Evolutionary conservation across 53 echinoderm and acorn worm genomes (phyloP).

Genomic region (Antedon mediterranea): DNA sequence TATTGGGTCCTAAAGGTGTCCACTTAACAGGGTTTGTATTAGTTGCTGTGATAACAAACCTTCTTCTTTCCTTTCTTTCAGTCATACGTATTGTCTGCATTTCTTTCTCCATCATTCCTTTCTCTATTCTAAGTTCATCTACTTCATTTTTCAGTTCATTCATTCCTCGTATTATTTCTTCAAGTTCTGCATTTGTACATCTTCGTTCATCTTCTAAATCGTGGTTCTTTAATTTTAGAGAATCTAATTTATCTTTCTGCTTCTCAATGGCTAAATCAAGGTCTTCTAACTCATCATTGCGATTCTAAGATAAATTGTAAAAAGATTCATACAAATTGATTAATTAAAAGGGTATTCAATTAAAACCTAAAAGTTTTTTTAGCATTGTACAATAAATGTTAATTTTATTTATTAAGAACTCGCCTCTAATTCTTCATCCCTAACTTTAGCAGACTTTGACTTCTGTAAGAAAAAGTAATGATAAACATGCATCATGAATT

Average conservation of each 20-base stretch:
- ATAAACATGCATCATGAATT: no score
- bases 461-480: neutral
- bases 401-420: no score
- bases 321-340: no score
- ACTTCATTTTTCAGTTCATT: neutral
- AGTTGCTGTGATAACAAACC: neutral
- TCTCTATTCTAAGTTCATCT: constrained; percentile 4
- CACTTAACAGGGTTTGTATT: no score
- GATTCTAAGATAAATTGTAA: neutral
- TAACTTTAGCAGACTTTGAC: neutral
- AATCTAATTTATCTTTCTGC: constrained; percentile 34
- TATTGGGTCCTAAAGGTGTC: no score
- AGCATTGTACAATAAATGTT: no score
- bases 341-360: no score
- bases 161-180: constrained; percentile 16
- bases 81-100: neutral
- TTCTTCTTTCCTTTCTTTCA: constrained; percentile 3
- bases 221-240: constrained; percentile 33
- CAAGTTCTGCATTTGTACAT: constrained; percentile 18
- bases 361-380: no score
- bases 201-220: constrained; percentile 31
- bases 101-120: neutral
- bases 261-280: constrained; percentile 54
- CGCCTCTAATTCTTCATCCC: neutral
- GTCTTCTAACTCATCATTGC: constrained; percentile 44